phyloP scores from a whole-genome alignment of 2,113 vertebrate species.

The Sialia sialis region DNA sequence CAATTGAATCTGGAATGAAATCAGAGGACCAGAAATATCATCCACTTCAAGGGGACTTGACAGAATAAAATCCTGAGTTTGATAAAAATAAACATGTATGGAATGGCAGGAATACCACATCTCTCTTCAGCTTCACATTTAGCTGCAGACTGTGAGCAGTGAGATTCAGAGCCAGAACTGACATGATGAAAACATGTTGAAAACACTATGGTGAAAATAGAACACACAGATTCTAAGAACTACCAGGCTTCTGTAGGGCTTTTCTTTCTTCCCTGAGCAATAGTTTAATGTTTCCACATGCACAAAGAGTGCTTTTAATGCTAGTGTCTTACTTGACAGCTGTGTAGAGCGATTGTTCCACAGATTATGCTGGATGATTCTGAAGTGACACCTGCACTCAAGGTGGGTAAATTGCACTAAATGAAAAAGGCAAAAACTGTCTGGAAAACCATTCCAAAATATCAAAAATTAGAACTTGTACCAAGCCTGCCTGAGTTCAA shows the following conservation, averaged over 20 bases:
- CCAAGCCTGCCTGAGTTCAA: background rate
- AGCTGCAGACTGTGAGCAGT: background rate
- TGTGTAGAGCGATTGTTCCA: background rate
- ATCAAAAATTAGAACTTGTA: background rate
- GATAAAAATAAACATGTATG: background rate
- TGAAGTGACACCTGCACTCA: background rate
- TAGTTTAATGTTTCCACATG: background rate
- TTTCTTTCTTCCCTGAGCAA: background rate
- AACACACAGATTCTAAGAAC: background rate
- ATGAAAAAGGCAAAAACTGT: background rate
- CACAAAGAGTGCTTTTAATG: background rate
- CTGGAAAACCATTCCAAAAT: background rate
- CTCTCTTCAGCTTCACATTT: background rate
- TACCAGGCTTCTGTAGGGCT: background rate
- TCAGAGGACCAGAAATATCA: background rate
- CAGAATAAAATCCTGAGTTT: background rate
- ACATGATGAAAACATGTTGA: background rate
- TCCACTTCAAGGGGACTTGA: background rate
- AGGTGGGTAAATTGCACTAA: background rate
- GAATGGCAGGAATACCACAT: background rate
- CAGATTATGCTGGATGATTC: background rate
- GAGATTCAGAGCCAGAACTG: background rate
- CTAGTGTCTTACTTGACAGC: background rate
- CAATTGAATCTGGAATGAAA: background rate
- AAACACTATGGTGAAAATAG: background rate